Conservation (phyloP, 2,888 invertebrate species). For the Agrilus biguttatus region DNA sequence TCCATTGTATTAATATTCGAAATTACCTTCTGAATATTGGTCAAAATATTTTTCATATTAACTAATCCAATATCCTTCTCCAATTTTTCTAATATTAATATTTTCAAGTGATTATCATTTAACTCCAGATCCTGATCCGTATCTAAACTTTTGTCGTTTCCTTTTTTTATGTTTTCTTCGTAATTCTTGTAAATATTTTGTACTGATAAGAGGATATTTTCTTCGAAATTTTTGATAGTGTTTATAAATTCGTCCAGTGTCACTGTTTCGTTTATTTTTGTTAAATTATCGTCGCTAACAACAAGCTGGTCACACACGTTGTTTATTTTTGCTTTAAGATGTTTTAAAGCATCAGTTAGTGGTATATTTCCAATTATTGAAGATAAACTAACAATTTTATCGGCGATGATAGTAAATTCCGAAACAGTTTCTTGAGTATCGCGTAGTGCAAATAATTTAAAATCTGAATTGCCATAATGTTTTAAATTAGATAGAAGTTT, state of each 20-base stretch:
- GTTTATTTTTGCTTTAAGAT: too few species aligned
- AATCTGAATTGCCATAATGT: slow-evolving; percentile 11
- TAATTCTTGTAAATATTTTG: slow-evolving; percentile 45
- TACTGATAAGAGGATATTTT: slow-evolving; percentile 36
- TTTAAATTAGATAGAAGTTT: slow-evolving; percentile 15
- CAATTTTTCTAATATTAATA: slow-evolving; percentile 47
- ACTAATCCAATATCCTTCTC: slow-evolving; percentile 44
- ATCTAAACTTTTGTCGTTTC: slow-evolving; percentile 8
- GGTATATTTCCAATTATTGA: too few species aligned
- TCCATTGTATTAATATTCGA: too few species aligned
- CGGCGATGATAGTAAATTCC: too few species aligned
- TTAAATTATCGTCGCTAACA: not conserved
- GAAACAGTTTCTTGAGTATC: too few species aligned
- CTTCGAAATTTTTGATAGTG: slow-evolving; percentile 9
- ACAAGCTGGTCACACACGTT: too few species aligned
- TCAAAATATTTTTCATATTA: slow-evolving; percentile 33
- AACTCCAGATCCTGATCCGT: slow-evolving; percentile 36
- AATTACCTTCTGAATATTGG: too few species aligned
- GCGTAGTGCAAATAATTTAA: too few species aligned
- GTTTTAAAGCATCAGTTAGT: too few species aligned
- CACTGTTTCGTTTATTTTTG: slow-evolving; percentile 2
- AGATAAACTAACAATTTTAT: too few species aligned
- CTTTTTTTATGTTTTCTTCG: slow-evolving; percentile 24
- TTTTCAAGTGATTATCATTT: slow-evolving; percentile 51
- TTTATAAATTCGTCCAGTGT: slow-evolving; percentile 3